Evolutionary conservation across 2,888 invertebrate species (phyloP), one percentile per base, ranked within the genome.

Genomic region (Linnaemya tessellans): DNA sequence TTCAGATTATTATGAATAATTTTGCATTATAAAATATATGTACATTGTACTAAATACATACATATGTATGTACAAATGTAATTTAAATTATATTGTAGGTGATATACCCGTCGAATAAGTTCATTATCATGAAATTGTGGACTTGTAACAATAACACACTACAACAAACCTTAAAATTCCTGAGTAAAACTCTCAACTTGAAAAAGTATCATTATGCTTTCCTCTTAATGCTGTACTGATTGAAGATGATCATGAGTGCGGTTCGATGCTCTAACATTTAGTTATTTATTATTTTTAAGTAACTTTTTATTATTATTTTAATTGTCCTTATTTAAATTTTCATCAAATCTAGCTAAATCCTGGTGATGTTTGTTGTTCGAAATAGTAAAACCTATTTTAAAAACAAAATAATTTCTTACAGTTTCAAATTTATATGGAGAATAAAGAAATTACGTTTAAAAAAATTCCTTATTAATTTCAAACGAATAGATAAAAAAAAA

Each of bases 21-120:
- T 38, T 56, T 62, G 35, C 20, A 62, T 54, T 65, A 73, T 68
- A 22, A 80, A 60, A n/a, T n/a, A n/a, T n/a, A 49, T 75, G 64
- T 74, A 49, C 75, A 78, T 84, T 80, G 35, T 73, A 68, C 62
- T 78, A 68, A 81, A 68, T 74, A 60, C n/a, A 60, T 38, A 13
- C 18, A 13, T 30, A 30, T 41, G n/a, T 49, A 64, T 65, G 46
- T 46, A 22, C 56, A 68, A 46, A 22, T 41, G 56, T 78, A 58
- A 67, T 22, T 41, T 18, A 58, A 68, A 78, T 46, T 51, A 67
- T 43, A 54, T 58, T 60, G 56, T 30, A 58, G 49, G 60, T 58
- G 64, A 58, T 77, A 74, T 11, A 75, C 11, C n/a, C 10, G 58
- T 71, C 38, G 49, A 80, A 73, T 80, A 25, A 77, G 46, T 62